Conservation (phyloP, 1,140 invertebrate species). For the Elymnias hypermnestra region DNA sequence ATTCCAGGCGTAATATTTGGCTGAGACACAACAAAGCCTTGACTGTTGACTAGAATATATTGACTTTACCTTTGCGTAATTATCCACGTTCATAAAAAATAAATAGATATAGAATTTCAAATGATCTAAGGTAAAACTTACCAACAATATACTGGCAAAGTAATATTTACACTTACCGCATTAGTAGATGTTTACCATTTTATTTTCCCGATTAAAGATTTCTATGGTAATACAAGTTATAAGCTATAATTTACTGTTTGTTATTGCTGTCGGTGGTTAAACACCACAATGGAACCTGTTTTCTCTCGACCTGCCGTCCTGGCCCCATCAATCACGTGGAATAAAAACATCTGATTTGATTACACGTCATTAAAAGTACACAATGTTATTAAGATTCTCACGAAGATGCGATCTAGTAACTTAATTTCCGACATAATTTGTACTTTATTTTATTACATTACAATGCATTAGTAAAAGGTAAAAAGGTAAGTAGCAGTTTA, state of each 20-base stretch:
- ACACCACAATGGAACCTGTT: constrained; percentile 26
- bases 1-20: no score
- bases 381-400: constrained; percentile 12
- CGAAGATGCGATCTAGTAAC: constrained; percentile 5
- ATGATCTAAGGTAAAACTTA: no score
- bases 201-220: not conserved
- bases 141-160: no score
- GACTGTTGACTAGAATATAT: no score
- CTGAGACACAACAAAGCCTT: no score
- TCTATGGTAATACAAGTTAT: constrained; percentile 10
- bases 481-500: no score
- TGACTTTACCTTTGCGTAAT: no score
- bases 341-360: constrained; percentile 39
- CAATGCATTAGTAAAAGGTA: no score
- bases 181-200: constrained; percentile 3
- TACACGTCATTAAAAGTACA: constrained; percentile 32
- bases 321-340: constrained; percentile 36
- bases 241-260: constrained; percentile 11
- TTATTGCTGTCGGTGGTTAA: constrained; percentile 21
- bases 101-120: no score
- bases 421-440: not conserved
- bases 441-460: not conserved
- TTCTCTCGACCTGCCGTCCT: constrained; percentile 27
- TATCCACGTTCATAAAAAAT: no score
- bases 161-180: constrained; percentile 2